These are phyloP conservation scores for Cotesia vestalis DNA, from an alignment of 1,140 invertebrate genomes.

Conservation along the genomic window DNA sequence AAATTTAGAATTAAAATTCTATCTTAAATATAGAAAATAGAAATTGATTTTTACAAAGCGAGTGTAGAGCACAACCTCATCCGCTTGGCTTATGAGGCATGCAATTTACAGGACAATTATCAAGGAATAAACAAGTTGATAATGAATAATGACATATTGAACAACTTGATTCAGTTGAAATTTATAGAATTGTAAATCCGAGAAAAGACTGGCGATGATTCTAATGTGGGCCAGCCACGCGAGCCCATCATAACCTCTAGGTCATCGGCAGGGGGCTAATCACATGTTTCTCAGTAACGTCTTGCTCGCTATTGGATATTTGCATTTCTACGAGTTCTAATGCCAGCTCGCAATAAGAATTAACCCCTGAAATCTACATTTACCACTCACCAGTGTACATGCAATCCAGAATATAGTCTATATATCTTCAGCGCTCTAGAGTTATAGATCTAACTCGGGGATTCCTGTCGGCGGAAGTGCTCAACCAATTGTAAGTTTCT, in stretches of 20 bases:
- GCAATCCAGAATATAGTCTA: constrained; percentile 14
- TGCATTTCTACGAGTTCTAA: constrained; percentile 53
- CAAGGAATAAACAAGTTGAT: background rate
- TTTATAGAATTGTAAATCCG: constrained; percentile 51
- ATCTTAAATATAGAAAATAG: too few relatives aligned
- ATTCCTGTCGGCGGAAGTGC: constrained; percentile 22
- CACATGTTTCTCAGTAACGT: constrained; percentile 45
- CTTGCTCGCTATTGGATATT: constrained; percentile 39
- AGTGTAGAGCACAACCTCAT: too few relatives aligned
- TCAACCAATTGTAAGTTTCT: constrained; percentile 39
- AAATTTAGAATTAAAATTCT: too few relatives aligned
- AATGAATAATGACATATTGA: constrained; percentile 24
- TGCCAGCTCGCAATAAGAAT: background rate
- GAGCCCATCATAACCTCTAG: constrained; percentile 60
- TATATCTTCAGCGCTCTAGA: background rate
- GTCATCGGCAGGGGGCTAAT: constrained; percentile 51
- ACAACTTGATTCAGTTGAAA: constrained; percentile 29
- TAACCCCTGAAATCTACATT: too few relatives aligned
- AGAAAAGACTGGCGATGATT: constrained; percentile 36
- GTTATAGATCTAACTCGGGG: background rate
- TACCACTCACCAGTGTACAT: background rate
- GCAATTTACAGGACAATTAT: background rate
- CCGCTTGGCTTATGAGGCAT: too few relatives aligned
- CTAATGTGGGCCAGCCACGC: constrained; percentile 63
- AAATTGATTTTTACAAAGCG: too few relatives aligned